phyloP scores from a whole-genome alignment of 2,888 invertebrate genomes.

The Chrysolina oricalcia region DNA sequence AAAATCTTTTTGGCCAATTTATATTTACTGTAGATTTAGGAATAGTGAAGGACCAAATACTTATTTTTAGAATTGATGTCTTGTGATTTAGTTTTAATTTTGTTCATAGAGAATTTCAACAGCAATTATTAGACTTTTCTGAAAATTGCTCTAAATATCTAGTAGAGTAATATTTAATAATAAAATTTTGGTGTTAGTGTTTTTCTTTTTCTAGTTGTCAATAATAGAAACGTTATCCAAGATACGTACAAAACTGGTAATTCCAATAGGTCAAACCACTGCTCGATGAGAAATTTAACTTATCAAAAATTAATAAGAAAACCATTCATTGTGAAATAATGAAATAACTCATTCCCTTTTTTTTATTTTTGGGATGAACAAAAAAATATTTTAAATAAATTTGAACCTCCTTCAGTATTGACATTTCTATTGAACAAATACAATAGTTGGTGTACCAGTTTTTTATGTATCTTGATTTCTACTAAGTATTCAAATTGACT shows the following conservation, averaged over 20 bases:
- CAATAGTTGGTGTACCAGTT: background rate
- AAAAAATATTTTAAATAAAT: too few relatives aligned
- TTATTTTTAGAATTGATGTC: constrained; percentile 28
- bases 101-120: background rate
- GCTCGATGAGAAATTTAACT: background rate
- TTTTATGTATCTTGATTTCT: background rate
- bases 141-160: background rate
- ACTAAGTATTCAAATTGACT: background rate
- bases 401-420: too few relatives aligned
- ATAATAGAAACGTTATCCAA: background rate
- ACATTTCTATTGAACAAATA: too few relatives aligned
- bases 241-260: background rate
- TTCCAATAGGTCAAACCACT: background rate
- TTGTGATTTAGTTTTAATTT: constrained; percentile 8
- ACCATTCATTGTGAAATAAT: too few relatives aligned
- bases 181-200: background rate
- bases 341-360: too few relatives aligned
- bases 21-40: constrained; percentile 11
- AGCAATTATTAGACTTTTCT: background rate
- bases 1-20: constrained; percentile 7
- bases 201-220: background rate
- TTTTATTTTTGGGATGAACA: too few relatives aligned
- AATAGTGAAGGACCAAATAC: constrained; percentile 32
- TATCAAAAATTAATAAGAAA: background rate
- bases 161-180: background rate